Evolutionary conservation across 1,140 invertebrate species (phyloP).

Genomic region (Protaetia brevitarsis): DNA sequence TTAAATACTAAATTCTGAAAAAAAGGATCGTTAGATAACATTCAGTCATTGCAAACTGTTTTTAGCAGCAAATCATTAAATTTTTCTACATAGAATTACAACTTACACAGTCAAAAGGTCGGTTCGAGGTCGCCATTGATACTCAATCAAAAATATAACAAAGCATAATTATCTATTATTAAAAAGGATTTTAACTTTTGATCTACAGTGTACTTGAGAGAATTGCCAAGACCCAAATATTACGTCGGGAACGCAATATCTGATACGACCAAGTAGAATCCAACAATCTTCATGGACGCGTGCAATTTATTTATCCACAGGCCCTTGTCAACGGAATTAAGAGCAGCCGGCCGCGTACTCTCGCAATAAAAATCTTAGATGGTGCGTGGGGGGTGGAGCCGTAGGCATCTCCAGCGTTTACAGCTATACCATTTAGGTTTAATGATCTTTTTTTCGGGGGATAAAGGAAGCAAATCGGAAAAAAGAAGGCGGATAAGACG

Average conservation of each 20-base stretch:
- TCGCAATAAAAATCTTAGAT: neutral
- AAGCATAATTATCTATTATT: too few species aligned
- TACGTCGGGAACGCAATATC: too few species aligned
- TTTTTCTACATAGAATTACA: too few species aligned
- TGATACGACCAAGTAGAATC: neutral
- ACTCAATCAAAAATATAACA: too few species aligned
- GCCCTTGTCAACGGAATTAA: slow-evolving; percentile 1
- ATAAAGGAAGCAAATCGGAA: neutral
- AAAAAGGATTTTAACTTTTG: too few species aligned
- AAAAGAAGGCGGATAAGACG: neutral
- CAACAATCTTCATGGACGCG: neutral
- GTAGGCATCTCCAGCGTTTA: neutral
- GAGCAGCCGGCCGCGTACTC: neutral
- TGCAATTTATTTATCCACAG: slow-evolving; percentile 4
- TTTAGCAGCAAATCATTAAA: too few species aligned
- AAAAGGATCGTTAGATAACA: too few species aligned
- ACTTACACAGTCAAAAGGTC: too few species aligned
- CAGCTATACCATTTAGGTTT: neutral
- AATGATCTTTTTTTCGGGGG: neutral
- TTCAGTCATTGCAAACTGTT: too few species aligned
- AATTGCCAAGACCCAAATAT: slow-evolving; percentile 19
- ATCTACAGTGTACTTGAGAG: too few species aligned
- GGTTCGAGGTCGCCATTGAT: too few species aligned
- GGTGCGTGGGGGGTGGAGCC: neutral
- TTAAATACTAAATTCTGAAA: too few species aligned